Percentiles rank a stretch among this genome's conserved stretches.
phyloP scores from a whole-genome alignment of 2,113 vertebrate genomes.

The Labeo rohita region DNA sequence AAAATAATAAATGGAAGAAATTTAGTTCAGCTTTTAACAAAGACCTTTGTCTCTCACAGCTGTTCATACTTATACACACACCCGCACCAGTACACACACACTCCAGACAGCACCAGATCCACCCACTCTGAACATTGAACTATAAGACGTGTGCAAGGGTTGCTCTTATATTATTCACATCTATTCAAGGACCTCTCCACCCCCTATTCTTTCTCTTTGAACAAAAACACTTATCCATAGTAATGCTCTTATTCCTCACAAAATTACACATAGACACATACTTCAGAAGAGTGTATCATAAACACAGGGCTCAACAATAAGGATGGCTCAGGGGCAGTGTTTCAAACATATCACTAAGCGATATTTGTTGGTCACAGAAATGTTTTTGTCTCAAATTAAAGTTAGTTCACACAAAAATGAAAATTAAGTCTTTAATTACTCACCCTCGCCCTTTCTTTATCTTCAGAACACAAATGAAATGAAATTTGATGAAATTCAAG shows the following conservation, averaged over 20 bases:
- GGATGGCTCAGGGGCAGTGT: not conserved
- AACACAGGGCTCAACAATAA: not conserved
- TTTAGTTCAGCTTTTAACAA: slow-evolving; percentile 15
- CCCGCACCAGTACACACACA: not conserved
- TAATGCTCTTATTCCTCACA: not conserved
- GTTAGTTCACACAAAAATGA: too few species aligned
- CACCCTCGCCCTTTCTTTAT: too few species aligned
- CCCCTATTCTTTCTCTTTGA: not conserved
- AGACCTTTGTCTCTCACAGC: slow-evolving; percentile 28
- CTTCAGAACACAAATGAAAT: too few species aligned
- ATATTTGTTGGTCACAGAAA: not conserved
- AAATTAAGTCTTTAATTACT: too few species aligned
- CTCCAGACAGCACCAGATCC: slow-evolving; percentile 11
- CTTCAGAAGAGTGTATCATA: not conserved
- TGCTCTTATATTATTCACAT: slow-evolving; percentile 11
- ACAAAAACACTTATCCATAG: slow-evolving; percentile 9
- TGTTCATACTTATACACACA: slow-evolving; percentile 14
- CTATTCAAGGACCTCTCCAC: not conserved
- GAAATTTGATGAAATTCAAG: too few species aligned
- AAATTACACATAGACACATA: not conserved
- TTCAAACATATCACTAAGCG: not conserved
- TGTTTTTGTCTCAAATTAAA: not conserved
- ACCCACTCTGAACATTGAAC: slow-evolving; percentile 15
- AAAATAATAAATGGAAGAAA: slow-evolving; percentile 34
- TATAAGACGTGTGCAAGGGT: slow-evolving; percentile 2